A percentile compares a stretch with the other conserved stretches of the same genome.
phyloP scores from a whole-genome alignment of 2,113 vertebrate genomes.

The Himantopus leucocephalus region DNA sequence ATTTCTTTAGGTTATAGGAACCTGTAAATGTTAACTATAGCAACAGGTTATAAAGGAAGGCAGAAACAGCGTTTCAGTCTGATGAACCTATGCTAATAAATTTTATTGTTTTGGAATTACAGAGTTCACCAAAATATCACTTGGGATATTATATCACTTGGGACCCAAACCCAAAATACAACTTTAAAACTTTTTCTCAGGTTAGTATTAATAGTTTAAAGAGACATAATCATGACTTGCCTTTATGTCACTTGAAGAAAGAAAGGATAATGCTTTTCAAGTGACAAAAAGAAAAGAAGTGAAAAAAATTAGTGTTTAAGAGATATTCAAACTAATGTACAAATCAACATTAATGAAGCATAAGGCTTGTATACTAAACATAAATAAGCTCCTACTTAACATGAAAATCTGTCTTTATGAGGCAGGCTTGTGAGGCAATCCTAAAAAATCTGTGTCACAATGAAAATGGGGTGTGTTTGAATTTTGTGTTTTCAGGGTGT shows the following conservation, averaged over 20 bases:
- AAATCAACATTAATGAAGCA: not conserved
- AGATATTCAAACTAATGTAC: not conserved
- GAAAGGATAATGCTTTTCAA: not conserved
- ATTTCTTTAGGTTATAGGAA: not conserved
- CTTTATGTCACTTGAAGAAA: not conserved
- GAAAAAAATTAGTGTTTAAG: not conserved
- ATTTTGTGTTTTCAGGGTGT: not conserved
- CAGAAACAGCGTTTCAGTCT: not conserved
- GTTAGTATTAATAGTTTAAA: not conserved
- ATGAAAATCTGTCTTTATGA: not conserved
- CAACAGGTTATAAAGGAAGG: not conserved
- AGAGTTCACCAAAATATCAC: not conserved
- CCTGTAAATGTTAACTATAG: not conserved
- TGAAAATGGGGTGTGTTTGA: not conserved
- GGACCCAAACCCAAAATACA: not conserved
- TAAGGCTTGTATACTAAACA: not conserved
- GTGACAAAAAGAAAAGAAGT: not conserved
- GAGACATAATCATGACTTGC: not conserved
- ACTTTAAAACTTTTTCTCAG: not conserved
- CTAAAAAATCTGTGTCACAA: not conserved
- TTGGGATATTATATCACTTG: not conserved
- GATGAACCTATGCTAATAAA: not conserved
- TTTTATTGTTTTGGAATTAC: not conserved
- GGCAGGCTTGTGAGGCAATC: not conserved
- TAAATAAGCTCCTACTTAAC: not conserved